Evolutionary conservation across 2,113 vertebrate genomes (phyloP).

Genomic region (Scomber scombrus): DNA sequence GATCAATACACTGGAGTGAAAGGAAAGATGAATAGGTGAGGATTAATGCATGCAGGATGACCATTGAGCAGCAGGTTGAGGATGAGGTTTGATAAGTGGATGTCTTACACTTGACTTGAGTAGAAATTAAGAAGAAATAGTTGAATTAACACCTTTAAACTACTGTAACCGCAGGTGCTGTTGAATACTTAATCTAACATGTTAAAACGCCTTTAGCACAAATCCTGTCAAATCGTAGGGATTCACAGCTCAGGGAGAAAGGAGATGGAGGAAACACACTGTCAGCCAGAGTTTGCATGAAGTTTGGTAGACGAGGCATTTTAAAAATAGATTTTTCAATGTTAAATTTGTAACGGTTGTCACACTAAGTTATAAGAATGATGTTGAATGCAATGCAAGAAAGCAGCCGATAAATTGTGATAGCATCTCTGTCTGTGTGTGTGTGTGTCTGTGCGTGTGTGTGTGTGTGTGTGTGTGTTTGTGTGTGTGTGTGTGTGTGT

Average conservation of each 20-base stretch:
- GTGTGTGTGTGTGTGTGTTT: no score
- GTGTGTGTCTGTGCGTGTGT: no score
- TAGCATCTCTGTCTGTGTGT: no score
- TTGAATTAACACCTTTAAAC: neutral
- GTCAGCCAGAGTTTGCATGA: neutral
- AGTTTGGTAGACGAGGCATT: neutral
- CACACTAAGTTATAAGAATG: no score
- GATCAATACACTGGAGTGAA: neutral
- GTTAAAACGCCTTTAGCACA: neutral
- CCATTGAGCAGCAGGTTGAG: neutral
- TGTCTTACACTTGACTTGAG: neutral
- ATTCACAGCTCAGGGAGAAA: neutral
- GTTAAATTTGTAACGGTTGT: no score
- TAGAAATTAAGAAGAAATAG: neutral
- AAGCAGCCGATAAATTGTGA: no score
- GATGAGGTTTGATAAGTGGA: neutral
- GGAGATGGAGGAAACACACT: neutral
- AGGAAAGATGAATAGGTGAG: neutral
- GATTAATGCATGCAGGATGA: neutral
- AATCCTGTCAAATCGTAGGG: neutral
- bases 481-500: no score
- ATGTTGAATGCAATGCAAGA: no score
- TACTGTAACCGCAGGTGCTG: neutral
- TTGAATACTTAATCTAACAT: conserved; percentile 7
- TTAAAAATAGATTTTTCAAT: neutral